Conservation (phyloP, 2,888 invertebrate genomes). For the Chesias legatella region DNA sequence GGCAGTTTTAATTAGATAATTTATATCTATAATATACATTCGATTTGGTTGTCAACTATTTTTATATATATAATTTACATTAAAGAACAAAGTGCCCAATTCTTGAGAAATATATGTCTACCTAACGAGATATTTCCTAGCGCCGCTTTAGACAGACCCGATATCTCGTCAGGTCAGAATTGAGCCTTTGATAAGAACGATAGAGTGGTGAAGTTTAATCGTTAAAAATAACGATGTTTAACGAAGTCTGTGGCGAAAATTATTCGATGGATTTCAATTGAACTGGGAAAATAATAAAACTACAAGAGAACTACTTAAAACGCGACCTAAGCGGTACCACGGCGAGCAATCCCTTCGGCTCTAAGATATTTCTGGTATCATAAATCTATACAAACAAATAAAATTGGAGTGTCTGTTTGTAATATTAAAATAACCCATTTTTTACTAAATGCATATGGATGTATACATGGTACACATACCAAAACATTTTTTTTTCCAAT, state of each 20-base stretch:
- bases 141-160: slow-evolving; percentile 1
- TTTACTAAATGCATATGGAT: too few relatives aligned
- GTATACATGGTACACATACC: too few relatives aligned
- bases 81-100: neutral
- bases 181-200: slow-evolving; percentile 9
- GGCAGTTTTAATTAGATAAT: slow-evolving; percentile 28
- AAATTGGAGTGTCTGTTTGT: too few relatives aligned
- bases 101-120: too few relatives aligned
- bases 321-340: neutral
- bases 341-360: slow-evolving; percentile 1
- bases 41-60: slow-evolving; percentile 25
- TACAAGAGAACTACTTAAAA: slow-evolving; percentile 4
- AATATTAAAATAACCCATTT: too few relatives aligned
- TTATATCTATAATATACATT: slow-evolving; percentile 23
- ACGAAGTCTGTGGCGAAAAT: slow-evolving; percentile 3
- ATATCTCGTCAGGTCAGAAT: neutral
- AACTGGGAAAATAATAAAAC: slow-evolving; percentile 14
- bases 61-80: slow-evolving; percentile 16
- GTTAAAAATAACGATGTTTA: too few relatives aligned
- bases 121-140: too few relatives aligned
- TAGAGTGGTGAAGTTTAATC: slow-evolving; percentile 1
- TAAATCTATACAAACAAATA: too few relatives aligned
- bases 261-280: slow-evolving; percentile 15
- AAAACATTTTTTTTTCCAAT: too few relatives aligned
- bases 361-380: too few relatives aligned